phyloP scores from a whole-genome alignment of 1,140 invertebrate genomes.

The Pinna nobilis region DNA sequence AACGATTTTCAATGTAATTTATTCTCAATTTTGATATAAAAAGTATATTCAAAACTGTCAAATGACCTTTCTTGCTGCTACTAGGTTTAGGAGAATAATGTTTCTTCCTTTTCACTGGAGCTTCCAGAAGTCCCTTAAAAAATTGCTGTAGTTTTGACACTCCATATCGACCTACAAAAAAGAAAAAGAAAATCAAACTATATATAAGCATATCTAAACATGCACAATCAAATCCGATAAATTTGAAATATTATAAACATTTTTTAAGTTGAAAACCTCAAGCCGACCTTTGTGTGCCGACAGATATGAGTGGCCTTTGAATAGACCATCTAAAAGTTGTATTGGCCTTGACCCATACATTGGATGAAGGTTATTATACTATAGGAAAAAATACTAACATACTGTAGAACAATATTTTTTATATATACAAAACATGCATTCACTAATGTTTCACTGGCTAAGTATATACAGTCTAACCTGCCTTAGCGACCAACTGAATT shows the following conservation, averaged over 20 bases:
- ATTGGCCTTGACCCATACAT: no score
- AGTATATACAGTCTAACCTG: no score
- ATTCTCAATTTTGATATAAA: neutral
- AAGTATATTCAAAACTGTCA: neutral
- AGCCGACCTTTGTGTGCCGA: neutral
- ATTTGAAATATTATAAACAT: neutral
- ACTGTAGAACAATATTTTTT: no score
- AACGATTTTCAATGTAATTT: neutral
- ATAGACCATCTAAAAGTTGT: no score
- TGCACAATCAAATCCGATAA: neutral
- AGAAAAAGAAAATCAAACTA: neutral
- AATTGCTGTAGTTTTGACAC: conserved; percentile 20
- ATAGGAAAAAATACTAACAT: no score
- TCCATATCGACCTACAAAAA: conserved; percentile 13
- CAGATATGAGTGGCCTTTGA: no score
- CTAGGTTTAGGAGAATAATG: conserved; percentile 5
- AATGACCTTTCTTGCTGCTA: conserved; percentile 29
- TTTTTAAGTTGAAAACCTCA: neutral
- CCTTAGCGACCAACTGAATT: no score
- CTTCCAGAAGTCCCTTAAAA: conserved; percentile 24
- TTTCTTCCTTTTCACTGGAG: conserved; percentile 1
- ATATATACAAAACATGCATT: no score
- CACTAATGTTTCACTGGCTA: no score
- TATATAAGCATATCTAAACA: neutral
- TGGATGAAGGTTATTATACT: no score